These are phyloP conservation scores for Keiferia lycopersicella DNA, from an alignment of 2,888 invertebrate species.

Conservation along the genomic window DNA sequence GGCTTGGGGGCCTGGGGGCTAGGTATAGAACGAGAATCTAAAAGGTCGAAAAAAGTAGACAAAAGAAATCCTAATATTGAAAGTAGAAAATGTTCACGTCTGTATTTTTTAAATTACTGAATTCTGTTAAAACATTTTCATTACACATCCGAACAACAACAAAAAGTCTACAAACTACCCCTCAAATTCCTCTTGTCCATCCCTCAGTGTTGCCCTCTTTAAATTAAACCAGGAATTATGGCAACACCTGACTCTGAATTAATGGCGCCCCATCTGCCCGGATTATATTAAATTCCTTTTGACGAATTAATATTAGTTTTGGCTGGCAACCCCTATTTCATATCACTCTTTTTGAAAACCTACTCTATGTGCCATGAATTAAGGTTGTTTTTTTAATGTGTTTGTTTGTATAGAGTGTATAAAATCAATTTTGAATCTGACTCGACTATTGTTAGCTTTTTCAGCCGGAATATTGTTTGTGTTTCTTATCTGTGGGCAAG, in stretches of 20 bases:
- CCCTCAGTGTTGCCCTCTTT: conserved; percentile 46
- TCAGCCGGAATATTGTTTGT: conserved; percentile 16
- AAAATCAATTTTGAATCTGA: conserved; percentile 25
- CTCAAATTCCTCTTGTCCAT: conserved; percentile 13
- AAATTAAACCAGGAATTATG: conserved; percentile 54
- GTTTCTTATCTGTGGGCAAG: conserved; percentile 17
- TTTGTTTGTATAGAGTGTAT: not conserved
- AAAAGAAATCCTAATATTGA: too few species aligned
- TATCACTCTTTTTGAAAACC: not conserved
- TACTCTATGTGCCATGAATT: not conserved
- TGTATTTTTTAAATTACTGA: too few species aligned
- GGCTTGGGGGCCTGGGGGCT: too few species aligned
- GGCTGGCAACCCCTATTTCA: conserved; percentile 39
- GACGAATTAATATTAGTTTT: conserved; percentile 62
- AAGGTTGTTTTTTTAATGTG: not conserved
- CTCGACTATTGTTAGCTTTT: conserved; percentile 21
- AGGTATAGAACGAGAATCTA: too few species aligned
- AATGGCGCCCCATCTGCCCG: conserved; percentile 53
- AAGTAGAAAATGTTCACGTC: too few species aligned
- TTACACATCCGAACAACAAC: not conserved
- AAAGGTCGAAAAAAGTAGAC: too few species aligned
- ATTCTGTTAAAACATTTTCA: not conserved
- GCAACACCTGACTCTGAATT: conserved; percentile 52
- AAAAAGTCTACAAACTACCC: conserved; percentile 9
- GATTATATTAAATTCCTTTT: conserved; percentile 62